Evolutionary conservation across 2,888 invertebrate species (phyloP).

Genomic region (Nyleta sp.): DNA sequence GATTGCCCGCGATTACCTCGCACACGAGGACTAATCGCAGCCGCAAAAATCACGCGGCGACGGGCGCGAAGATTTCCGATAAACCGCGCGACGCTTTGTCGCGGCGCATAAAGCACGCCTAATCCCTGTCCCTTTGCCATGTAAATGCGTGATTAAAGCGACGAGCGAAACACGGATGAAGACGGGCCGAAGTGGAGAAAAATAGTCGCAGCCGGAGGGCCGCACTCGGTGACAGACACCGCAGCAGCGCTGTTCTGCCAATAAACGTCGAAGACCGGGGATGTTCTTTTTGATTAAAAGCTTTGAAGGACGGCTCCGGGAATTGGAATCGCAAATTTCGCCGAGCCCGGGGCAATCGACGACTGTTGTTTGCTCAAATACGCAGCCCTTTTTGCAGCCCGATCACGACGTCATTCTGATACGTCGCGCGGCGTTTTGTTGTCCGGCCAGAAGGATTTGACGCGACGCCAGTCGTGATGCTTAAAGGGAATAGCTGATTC

Average conservation of each 20-base stretch:
- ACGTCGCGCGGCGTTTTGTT: constrained; percentile 8
- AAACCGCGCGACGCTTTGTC: constrained; percentile 45
- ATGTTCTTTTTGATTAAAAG: constrained; percentile 67
- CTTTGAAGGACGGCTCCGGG: constrained; percentile 61
- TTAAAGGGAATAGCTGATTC: constrained; percentile 27
- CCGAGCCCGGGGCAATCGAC: constrained; percentile 28
- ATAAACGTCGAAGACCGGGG: constrained; percentile 60
- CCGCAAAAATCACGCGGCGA: not conserved
- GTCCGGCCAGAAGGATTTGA: constrained; percentile 10
- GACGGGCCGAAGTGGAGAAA: constrained; percentile 33
- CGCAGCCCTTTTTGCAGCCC: constrained; percentile 24
- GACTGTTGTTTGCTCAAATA: constrained; percentile 46
- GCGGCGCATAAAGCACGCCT: constrained; percentile 55
- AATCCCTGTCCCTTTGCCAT: constrained; percentile 58
- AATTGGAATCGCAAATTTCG: constrained; percentile 66
- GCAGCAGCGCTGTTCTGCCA: constrained; percentile 41
- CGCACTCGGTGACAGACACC: constrained; percentile 44
- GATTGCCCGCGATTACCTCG: no score
- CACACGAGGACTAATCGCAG: not conserved
- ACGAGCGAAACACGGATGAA: constrained; percentile 7
- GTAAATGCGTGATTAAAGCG: constrained; percentile 55
- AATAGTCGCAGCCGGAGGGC: constrained; percentile 8
- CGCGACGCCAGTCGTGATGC: not conserved
- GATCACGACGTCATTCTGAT: constrained; percentile 4
- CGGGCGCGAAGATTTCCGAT: constrained; percentile 43